Percentiles rank a stretch among this genome's conserved stretches.
Evolutionary conservation across 2,888 invertebrate genomes (phyloP).

Genomic region (Mamestra brassicae): DNA sequence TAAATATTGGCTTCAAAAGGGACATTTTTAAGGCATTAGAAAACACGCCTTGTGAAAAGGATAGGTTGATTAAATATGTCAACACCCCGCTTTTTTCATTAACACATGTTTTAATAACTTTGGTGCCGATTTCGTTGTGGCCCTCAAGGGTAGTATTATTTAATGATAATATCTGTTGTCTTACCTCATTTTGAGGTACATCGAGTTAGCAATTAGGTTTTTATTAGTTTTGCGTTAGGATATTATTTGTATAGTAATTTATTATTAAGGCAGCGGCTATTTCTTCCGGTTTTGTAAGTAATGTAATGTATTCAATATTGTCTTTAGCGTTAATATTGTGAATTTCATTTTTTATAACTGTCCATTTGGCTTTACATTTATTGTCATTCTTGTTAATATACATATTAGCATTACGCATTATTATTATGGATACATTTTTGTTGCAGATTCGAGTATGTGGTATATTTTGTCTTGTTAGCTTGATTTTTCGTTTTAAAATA

Average conservation of each 20-base stretch:
- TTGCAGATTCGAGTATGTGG: neutral
- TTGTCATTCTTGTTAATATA: no score
- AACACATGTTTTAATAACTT: no score
- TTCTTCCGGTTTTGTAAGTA: neutral
- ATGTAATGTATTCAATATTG: neutral
- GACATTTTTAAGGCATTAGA: no score
- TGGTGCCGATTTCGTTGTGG: neutral
- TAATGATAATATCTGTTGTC: neutral
- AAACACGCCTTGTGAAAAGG: no score
- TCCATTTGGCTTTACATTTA: no score
- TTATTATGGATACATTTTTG: neutral
- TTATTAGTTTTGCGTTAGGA: neutral
- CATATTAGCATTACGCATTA: no score
- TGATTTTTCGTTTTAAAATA: neutral
- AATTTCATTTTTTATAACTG: neutral
- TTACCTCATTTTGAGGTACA: conserved; percentile 7
- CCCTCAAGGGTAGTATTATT: neutral
- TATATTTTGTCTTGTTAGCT: neutral
- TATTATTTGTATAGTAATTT: neutral
- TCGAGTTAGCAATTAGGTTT: neutral
- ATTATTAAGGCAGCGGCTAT: neutral
- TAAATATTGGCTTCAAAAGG: no score
- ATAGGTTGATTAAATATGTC: no score
- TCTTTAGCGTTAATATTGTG: neutral
- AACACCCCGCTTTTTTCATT: no score